A percentile compares a stretch with the other conserved stretches of the same genome.
These are phyloP conservation scores for Cataglyphis albicans DNA, from an alignment of 2,888 invertebrate genomes.

Conservation along the genomic window DNA sequence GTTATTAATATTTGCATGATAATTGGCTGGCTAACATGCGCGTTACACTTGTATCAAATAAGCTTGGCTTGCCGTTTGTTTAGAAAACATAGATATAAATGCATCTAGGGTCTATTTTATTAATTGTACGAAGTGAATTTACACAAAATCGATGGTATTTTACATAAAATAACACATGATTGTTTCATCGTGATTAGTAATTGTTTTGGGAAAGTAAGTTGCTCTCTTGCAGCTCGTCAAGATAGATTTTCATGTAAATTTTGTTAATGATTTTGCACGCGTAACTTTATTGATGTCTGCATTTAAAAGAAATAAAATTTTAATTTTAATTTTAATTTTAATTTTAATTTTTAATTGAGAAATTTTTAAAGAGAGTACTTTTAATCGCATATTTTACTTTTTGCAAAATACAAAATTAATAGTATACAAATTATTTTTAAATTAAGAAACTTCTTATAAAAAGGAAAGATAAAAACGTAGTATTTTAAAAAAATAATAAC, in stretches of 20 bases:
- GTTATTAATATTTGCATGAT: slow-evolving; percentile 46
- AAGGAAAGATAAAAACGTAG: not conserved
- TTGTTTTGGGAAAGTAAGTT: slow-evolving; percentile 1
- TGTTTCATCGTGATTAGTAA: slow-evolving; percentile 15
- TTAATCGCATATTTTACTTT: not conserved
- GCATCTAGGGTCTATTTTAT: slow-evolving; percentile 22
- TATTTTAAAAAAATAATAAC: not conserved
- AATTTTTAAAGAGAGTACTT: not conserved
- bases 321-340: too few species aligned
- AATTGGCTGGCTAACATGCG: slow-evolving; percentile 19
- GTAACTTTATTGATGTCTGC: not conserved
- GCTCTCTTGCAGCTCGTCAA: not conserved
- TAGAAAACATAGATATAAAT: slow-evolving; percentile 12
- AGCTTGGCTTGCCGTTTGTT: slow-evolving; percentile 20
- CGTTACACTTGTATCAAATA: slow-evolving; percentile 29
- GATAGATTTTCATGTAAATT: not conserved
- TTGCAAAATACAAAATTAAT: not conserved
- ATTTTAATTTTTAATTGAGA: slow-evolving; percentile 21
- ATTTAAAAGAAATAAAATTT: not conserved
- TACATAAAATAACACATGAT: not conserved
- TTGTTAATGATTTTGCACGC: not conserved
- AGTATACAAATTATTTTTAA: not conserved
- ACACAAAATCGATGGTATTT: not conserved
- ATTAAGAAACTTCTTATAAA: not conserved
- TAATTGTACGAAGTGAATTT: slow-evolving; percentile 42